phyloP scores from a whole-genome alignment of 1,140 invertebrate genomes.

The Temnothorax nylanderi region DNA sequence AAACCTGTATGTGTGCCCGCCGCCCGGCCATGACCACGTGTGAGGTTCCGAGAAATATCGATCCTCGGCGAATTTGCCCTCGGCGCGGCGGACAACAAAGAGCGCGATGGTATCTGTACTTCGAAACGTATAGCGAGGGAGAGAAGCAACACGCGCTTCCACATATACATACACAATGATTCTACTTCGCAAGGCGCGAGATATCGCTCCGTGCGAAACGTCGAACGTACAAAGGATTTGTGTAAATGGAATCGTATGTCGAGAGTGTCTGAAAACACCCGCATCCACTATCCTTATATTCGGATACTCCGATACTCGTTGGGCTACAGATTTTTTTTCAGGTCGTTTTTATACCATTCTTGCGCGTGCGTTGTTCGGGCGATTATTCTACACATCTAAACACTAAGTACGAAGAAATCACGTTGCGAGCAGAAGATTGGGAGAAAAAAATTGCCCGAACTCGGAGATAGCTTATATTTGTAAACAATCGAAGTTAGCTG shows the following conservation, averaged over 20 bases:
- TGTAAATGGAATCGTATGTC: neutral
- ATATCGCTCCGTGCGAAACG: neutral
- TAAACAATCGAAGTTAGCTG: neutral
- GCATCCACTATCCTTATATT: neutral
- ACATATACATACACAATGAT: neutral
- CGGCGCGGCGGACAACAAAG: neutral
- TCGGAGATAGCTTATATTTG: neutral
- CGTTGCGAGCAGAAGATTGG: neutral
- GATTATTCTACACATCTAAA: neutral
- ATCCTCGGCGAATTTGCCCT: neutral
- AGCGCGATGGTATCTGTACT: neutral
- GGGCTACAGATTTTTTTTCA: neutral
- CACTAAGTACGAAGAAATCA: neutral
- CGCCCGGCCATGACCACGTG: neutral
- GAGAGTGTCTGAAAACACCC: neutral
- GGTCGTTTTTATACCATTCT: neutral
- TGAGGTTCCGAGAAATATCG: slow-evolving; percentile 19
- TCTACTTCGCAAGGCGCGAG: neutral
- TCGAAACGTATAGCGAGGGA: neutral
- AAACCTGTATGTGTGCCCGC: neutral
- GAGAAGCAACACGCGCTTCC: neutral
- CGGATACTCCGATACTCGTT: neutral
- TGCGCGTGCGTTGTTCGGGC: neutral
- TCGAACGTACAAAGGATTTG: neutral
- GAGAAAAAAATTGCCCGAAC: neutral